Evolutionary conservation across 2,797 vertebrate genomes (phyloP).

Genomic region (Dendrocincla fuliginosa): DNA sequence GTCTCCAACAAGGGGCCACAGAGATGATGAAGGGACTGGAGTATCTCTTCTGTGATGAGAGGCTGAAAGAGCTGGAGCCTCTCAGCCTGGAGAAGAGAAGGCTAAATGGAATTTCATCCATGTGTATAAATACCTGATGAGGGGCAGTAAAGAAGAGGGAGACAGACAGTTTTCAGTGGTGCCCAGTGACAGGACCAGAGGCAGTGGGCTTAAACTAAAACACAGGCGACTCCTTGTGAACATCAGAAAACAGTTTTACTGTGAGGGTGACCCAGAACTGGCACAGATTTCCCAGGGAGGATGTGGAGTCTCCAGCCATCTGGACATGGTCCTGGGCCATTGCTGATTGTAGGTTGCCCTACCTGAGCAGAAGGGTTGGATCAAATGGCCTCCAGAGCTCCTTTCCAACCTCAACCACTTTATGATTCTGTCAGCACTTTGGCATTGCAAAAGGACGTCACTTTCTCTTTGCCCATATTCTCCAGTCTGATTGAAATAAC

Average conservation of each 20-base stretch:
- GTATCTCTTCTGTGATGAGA: background rate
- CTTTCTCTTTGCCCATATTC: background rate
- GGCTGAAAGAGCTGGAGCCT: background rate
- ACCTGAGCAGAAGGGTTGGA: background rate
- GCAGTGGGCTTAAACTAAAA: background rate
- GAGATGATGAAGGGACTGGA: background rate
- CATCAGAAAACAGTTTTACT: background rate
- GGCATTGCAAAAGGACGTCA: background rate
- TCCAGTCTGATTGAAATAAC: background rate
- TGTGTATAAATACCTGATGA: background rate
- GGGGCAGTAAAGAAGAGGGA: background rate
- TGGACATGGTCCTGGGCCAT: background rate
- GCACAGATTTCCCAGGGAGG: background rate
- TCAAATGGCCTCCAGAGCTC: background rate
- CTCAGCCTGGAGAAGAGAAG: background rate
- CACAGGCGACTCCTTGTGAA: background rate
- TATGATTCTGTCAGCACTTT: background rate
- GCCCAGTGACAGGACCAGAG: background rate
- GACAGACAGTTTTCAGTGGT: background rate
- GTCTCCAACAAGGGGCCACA: fast-evolving
- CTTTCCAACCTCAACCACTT: background rate
- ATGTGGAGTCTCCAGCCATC: background rate
- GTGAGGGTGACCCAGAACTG: background rate
- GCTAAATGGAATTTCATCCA: background rate
- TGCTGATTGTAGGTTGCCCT: background rate